Conservation (phyloP, 92 coral and sea anemone genomes). For the Phenganax subtilis region DNA sequence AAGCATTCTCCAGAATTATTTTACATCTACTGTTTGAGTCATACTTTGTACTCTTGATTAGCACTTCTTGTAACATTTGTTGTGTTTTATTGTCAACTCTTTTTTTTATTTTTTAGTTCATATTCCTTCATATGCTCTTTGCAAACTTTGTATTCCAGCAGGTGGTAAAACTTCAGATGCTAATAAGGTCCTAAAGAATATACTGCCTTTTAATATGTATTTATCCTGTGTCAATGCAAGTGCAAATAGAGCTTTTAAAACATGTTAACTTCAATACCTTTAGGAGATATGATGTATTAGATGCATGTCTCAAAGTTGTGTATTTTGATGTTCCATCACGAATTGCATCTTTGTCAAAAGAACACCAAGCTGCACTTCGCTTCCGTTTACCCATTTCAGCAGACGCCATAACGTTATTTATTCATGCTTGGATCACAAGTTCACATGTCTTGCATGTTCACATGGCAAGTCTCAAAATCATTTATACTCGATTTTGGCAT, state of each 20-base stretch:
- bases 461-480: too few relatives aligned
- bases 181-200: background rate
- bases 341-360: conserved; percentile 10
- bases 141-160: conserved; percentile 9
- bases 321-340: conserved; percentile 4
- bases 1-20: background rate
- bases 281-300: conserved; percentile 12
- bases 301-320: background rate
- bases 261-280: conserved; percentile 9
- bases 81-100: background rate
- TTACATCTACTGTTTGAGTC: background rate
- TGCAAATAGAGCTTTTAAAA: background rate
- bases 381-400: conserved; percentile 5
- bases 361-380: conserved; percentile 36
- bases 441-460: too few relatives aligned
- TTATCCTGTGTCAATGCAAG: background rate
- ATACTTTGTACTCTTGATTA: background rate
- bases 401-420: too few relatives aligned
- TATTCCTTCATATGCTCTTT: conserved; percentile 26
- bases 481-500: too few relatives aligned
- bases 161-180: conserved; percentile 31
- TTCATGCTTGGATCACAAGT: too few relatives aligned
- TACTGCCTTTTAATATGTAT: background rate
- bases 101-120: conserved; percentile 8
- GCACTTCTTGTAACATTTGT: background rate